Evolutionary conservation across 2,113 vertebrate species (phyloP).

Genomic region (Cavia aperea): DNA sequence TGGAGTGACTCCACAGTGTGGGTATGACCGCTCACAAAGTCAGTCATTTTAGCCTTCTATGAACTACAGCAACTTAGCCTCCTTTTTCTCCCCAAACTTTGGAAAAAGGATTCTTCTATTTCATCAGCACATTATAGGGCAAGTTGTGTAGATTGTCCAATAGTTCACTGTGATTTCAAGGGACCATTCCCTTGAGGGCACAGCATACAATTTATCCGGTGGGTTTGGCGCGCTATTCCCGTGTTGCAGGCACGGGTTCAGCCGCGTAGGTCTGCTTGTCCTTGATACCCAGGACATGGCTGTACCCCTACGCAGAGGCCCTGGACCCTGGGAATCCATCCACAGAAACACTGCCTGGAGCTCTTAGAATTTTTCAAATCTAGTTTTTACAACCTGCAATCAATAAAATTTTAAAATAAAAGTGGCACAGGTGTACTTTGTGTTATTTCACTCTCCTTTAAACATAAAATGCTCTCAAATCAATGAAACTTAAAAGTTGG

Average conservation of each 20-base stretch:
- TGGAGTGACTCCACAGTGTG: background rate
- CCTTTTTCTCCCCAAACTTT: background rate
- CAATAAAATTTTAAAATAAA: background rate
- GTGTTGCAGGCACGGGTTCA: background rate
- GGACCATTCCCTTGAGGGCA: background rate
- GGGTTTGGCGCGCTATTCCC: background rate
- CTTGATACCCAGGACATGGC: background rate
- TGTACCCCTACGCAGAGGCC: background rate
- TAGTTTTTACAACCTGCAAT: background rate
- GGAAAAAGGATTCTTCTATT: background rate
- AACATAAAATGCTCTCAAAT: background rate
- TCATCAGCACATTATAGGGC: background rate
- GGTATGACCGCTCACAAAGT: background rate
- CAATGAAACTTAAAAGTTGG: background rate
- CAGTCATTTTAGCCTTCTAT: background rate
- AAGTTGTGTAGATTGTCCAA: background rate
- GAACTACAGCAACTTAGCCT: background rate
- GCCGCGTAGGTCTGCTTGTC: rapidly evolving
- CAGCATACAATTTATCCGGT: background rate
- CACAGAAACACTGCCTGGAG: background rate
- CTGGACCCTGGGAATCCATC: background rate
- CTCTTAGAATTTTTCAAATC: background rate
- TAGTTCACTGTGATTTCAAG: background rate
- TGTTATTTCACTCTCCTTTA: background rate
- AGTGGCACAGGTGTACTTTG: background rate